These are phyloP conservation scores for Lepeophtheirus salmonis DNA, from an alignment of 1,140 invertebrate genomes.

Conservation along the genomic window DNA sequence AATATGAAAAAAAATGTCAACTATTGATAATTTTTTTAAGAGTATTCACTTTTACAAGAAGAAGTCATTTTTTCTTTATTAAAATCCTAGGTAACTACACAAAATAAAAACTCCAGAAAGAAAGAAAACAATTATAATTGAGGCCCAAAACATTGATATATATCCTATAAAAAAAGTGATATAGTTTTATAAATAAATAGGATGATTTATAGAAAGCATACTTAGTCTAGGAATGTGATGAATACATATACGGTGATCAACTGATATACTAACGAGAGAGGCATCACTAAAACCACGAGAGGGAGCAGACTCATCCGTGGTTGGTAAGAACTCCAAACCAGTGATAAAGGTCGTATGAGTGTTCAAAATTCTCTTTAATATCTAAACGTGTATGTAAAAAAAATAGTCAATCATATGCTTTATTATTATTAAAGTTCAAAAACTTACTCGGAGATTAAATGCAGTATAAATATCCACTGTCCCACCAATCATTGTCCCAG, in stretches of 20 bases:
- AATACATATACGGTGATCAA: conserved; percentile 76
- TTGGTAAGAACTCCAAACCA: conserved; percentile 67
- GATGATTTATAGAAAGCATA: not conserved
- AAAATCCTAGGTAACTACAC: not conserved
- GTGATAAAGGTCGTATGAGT: conserved; percentile 17
- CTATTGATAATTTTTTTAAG: too few relatives aligned
- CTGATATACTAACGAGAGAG: conserved; percentile 75
- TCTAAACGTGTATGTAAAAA: not conserved
- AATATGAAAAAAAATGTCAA: too few relatives aligned
- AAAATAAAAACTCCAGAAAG: not conserved
- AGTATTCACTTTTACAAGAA: too few relatives aligned
- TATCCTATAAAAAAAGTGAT: not conserved
- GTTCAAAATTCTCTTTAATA: conserved; percentile 10
- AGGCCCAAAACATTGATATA: not conserved
- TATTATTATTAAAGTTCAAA: not conserved
- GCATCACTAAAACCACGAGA: conserved; percentile 41
- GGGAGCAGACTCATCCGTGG: conserved; percentile 29
- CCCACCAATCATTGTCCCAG: conserved; percentile 78
- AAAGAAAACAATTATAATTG: not conserved
- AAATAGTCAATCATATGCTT: not conserved
- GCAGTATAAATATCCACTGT: conserved; percentile 71
- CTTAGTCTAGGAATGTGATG: conserved; percentile 55
- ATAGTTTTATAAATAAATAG: not conserved
- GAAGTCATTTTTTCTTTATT: too few relatives aligned
- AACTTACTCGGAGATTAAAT: conserved; percentile 64